A percentile compares a stretch with the other conserved stretches of the same genome.
Conservation (phyloP, 2,797 vertebrate species). For the Apogon hyalosoma region DNA sequence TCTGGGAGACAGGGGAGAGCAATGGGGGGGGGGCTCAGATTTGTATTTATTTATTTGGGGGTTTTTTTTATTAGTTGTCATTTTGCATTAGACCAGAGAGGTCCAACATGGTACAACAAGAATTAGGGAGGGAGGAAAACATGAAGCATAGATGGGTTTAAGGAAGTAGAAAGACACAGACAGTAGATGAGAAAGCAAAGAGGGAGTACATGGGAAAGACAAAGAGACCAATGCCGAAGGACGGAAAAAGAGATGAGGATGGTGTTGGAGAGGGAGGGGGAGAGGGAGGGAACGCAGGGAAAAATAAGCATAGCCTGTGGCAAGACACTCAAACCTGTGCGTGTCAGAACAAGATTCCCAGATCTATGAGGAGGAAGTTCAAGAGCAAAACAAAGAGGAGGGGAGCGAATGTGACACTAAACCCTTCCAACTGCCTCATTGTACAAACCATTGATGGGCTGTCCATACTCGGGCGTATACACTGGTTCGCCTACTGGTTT, state of each 20-base stretch:
- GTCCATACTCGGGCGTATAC: not conserved
- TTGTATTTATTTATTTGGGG: not conserved
- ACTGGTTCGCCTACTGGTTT: slow-evolving; percentile 31
- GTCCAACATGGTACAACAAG: slow-evolving; percentile 31
- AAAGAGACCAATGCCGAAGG: slow-evolving; percentile 45
- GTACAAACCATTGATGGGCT: slow-evolving; percentile 13
- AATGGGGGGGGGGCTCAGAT: not conserved
- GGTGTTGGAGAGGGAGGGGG: slow-evolving; percentile 32
- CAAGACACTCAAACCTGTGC: slow-evolving; percentile 73
- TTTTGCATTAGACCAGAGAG: slow-evolving; percentile 52
- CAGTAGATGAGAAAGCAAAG: slow-evolving; percentile 31
- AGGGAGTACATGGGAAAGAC: slow-evolving; percentile 50
- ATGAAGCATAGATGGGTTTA: slow-evolving; percentile 33
- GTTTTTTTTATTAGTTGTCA: slow-evolving; percentile 49
- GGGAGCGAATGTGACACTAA: slow-evolving; percentile 46
- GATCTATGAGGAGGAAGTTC: slow-evolving; percentile 65
- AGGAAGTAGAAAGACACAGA: slow-evolving; percentile 20
- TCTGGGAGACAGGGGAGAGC: slow-evolving; percentile 43
- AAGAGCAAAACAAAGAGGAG: slow-evolving; percentile 61
- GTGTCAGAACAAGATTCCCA: slow-evolving; percentile 75
- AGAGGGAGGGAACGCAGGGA: not conserved
- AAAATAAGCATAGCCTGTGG: slow-evolving; percentile 58
- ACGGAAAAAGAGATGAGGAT: slow-evolving; percentile 60
- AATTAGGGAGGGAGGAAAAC: slow-evolving; percentile 33
- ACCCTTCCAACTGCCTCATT: slow-evolving; percentile 34